Percentiles rank a stretch among this genome's conserved stretches.
These are phyloP conservation scores for Lota lota DNA, from an alignment of 2,113 vertebrate species.

Conservation along the genomic window DNA sequence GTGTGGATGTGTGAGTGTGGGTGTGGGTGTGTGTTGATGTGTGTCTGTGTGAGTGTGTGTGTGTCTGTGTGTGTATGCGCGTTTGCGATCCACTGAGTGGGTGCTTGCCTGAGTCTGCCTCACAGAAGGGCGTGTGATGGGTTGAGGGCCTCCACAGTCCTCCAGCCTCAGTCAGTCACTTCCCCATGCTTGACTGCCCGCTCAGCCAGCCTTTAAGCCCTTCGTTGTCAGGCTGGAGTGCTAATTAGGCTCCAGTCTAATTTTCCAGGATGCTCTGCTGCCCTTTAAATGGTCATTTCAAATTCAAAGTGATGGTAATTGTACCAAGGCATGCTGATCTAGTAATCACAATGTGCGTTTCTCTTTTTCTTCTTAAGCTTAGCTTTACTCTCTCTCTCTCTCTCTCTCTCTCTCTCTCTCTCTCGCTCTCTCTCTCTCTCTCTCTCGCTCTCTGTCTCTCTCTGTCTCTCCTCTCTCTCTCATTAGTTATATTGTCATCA, in stretches of 20 bases:
- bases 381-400: conserved; percentile 19
- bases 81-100: conserved; percentile 5
- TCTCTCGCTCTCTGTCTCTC: too few relatives aligned
- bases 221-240: conserved; percentile 90
- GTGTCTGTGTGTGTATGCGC: conserved; percentile 29
- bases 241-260: conserved; percentile 97
- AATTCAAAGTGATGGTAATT: conserved; percentile 96
- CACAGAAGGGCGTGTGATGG: conserved; percentile 65
- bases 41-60: too few relatives aligned
- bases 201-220: conserved; percentile 89
- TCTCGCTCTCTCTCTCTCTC: too few relatives aligned
- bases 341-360: conserved; percentile 85
- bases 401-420: neutral
- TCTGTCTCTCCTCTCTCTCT: conserved; percentile 17
- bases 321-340: conserved; percentile 88
- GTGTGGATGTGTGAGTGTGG: too few relatives aligned
- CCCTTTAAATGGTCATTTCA: conserved; percentile 97
- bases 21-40: too few relatives aligned
- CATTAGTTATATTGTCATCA: conserved; percentile 71
- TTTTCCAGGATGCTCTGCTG: conserved; percentile 92
- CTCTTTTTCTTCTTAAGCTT: conserved; percentile 7
- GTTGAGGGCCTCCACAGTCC: conserved; percentile 75
- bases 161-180: conserved; percentile 84
- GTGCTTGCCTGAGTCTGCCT: too few relatives aligned
- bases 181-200: conserved; percentile 89